Conservation (phyloP, 2,113 vertebrate genomes). For the Polypterus bichir region DNA sequence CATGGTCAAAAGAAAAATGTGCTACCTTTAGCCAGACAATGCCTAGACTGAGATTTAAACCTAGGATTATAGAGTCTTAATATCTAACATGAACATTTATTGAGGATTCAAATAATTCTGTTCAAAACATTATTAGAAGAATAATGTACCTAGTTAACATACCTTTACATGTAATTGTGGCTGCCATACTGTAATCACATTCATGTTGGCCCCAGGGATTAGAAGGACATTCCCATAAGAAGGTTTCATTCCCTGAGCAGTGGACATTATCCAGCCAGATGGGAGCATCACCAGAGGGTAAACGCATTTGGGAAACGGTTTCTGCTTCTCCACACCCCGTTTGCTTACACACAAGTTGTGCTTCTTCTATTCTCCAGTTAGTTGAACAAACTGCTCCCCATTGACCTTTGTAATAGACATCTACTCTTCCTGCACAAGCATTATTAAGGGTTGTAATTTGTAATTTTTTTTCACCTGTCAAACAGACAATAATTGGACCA, state of each 20-base stretch:
- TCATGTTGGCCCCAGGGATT: slow-evolving; percentile 15
- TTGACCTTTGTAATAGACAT: slow-evolving; percentile 12
- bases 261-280: slow-evolving; percentile 15
- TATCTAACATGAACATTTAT: too few species aligned
- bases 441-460: too few species aligned
- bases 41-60: too few species aligned
- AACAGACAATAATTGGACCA: too few species aligned
- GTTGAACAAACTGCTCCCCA: slow-evolving; percentile 24
- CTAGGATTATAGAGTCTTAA: too few species aligned
- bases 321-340: slow-evolving; percentile 23
- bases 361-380: slow-evolving; percentile 2
- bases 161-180: not conserved
- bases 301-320: not conserved
- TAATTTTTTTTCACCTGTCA: too few species aligned
- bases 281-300: not conserved
- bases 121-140: too few species aligned
- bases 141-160: not conserved
- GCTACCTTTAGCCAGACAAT: too few species aligned
- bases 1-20: too few species aligned
- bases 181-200: slow-evolving; percentile 22
- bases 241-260: slow-evolving; percentile 20
- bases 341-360: slow-evolving; percentile 22
- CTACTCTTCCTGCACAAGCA: slow-evolving; percentile 25
- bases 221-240: slow-evolving; percentile 15
- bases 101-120: too few species aligned